Percentiles rank a stretch among this genome's conserved stretches.
These are phyloP conservation scores for Drosophila nasuta DNA, from an alignment of 1,140 invertebrate genomes.

Conservation along the genomic window DNA sequence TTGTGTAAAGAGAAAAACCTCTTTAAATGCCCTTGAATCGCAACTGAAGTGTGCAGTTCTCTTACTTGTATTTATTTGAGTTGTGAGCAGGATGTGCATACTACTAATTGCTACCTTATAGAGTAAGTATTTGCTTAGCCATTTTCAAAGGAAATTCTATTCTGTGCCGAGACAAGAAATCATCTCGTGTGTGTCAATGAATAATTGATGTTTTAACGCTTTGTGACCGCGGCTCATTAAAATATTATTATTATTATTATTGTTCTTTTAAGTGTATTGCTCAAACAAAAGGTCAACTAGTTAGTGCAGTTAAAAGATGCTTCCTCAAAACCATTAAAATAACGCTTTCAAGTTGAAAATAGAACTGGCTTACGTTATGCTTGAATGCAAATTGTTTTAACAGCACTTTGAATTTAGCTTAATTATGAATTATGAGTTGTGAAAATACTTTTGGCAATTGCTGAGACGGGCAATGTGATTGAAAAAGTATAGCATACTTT, in stretches of 20 bases:
- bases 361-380: background rate
- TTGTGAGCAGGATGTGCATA: background rate
- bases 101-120: conserved; percentile 37
- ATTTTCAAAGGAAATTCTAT: conserved; percentile 18
- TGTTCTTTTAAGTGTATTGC: background rate
- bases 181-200: background rate
- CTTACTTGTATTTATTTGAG: conserved; percentile 13
- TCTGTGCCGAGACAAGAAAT: background rate
- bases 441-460: too few relatives aligned
- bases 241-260: background rate
- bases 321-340: conserved; percentile 9
- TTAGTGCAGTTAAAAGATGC: background rate
- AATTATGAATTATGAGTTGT: background rate
- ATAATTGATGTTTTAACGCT: conserved; percentile 5
- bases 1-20: conserved; percentile 10
- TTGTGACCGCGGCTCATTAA: background rate
- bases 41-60: background rate
- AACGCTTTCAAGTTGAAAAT: background rate
- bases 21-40: conserved; percentile 9
- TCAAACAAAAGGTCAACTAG: background rate
- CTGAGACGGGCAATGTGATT: too few relatives aligned
- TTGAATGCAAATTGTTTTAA: background rate
- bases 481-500: conserved; percentile 1
- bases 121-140: conserved; percentile 25
- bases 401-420: background rate